Base-by-base conservation (phyloP, 2,113 vertebrate species). In the Lamprotornis superbus region DNA sequence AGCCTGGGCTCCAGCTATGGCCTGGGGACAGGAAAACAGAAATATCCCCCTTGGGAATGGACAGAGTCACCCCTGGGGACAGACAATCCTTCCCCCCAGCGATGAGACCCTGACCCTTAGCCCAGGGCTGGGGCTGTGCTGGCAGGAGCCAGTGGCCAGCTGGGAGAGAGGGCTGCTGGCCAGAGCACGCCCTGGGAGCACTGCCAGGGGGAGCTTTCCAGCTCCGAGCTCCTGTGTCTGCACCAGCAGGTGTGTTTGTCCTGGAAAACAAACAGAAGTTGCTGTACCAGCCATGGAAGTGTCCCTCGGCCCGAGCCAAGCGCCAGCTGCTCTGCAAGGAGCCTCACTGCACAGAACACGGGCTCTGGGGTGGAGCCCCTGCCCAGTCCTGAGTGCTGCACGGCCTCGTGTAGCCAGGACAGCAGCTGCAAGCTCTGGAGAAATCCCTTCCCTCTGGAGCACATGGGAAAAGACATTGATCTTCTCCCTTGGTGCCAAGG, bases 281-380 rank as follows among this genome's bases (percentile, higher is more conserved):
- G 19, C 24, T 71, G 35, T 18, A 6, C 55, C 1, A 17, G 76
- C 33, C 33, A 18, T 0, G 6, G 42, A 22, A 61, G 19, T 1
- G 3, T 30, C 65, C 12, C 21, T 24, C 40, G 0, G 23, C 33
- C 74, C 5, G 25, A 65, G 53, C 37, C 55, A n/a, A 10, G 69
- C 2, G 14, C 2, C 33, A n/a, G 8, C 37, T 49, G 50, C 55
- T 3, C 20, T 4, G 35, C 7, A 10, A 2, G 3, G 63, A 8
- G 19, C 6, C 27, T 21, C 37, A 1, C 1, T 14, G 69, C 30
- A 6, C n/a, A 27, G 60, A 65, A 10, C 23, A 5, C 1, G 2
- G 0, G 1, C 5, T 20, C 33, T 14, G 24, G 47, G 2, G 8
- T 40, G 46, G 70, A 40, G 57, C 11, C 3, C 0, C 0, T 12